Conservation (phyloP, 2,888 invertebrate genomes). For the Xiphydria camelus region DNA sequence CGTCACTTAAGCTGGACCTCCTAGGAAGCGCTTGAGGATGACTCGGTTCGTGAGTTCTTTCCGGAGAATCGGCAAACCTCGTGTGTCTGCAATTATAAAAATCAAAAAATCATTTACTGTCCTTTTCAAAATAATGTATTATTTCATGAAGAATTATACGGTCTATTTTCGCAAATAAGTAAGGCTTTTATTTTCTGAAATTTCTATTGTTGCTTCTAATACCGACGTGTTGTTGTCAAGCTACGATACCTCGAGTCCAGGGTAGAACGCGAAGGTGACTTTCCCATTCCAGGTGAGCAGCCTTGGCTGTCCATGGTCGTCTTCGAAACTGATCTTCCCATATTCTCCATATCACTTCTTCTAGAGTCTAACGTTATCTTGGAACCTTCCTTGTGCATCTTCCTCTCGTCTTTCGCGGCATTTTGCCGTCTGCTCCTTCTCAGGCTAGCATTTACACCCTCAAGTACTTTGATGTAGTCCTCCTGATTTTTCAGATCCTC, state of each 20-base stretch:
- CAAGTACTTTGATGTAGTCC: constrained; percentile 40
- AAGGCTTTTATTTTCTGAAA: neutral
- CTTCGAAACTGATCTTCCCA: constrained; percentile 31
- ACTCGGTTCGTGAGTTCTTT: constrained; percentile 29
- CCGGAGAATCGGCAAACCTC: constrained; percentile 33
- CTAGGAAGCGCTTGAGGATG: constrained; percentile 20
- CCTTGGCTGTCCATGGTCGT: constrained; percentile 26
- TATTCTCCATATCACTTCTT: constrained; percentile 29
- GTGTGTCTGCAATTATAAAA: constrained; percentile 27
- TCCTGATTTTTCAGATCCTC: constrained; percentile 35
- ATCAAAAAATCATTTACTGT: neutral
- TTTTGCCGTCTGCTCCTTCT: constrained; percentile 31
- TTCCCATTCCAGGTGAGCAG: constrained; percentile 26
- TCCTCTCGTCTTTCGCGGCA: constrained; percentile 31
- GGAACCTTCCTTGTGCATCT: constrained; percentile 33
- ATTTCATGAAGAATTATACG: neutral
- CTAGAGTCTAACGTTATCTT: constrained; percentile 33
- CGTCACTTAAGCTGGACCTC: constrained; percentile 34
- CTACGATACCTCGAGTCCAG: constrained; percentile 47
- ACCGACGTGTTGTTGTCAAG: too few species aligned
- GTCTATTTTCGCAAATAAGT: neutral
- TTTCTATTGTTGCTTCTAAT: too few species aligned
- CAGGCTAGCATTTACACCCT: constrained; percentile 41
- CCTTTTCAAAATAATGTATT: neutral
- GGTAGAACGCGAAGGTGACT: constrained; percentile 38